Base-by-base conservation (phyloP, 2,797 vertebrate genomes). In the Pelochelys cantorii region DNA sequence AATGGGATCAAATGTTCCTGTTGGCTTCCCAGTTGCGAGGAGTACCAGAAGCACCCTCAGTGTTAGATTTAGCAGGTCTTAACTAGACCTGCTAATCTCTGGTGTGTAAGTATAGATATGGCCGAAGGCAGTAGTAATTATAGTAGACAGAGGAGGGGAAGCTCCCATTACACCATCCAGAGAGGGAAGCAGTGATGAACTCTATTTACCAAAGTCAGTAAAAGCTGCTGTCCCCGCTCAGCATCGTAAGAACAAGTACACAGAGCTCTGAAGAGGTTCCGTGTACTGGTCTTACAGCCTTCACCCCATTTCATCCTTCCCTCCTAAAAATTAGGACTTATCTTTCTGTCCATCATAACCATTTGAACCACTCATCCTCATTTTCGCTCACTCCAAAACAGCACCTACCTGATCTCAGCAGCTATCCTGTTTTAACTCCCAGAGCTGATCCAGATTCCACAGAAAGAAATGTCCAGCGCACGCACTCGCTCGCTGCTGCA, bases 401-500 rank as follows among this genome's bases (percentile, higher is more conserved):
- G 68, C 20, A 22, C 68, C 10, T 37, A 34, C 27, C 48, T 29
- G 7, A 14, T 53, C 75, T 78, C 75, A 78, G 48, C 42, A 78
- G 14, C 4, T 5, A 14, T 17, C 15, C 48, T 7, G 5, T 53
- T 29, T 48, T 27, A 29, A 48, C 48, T 29, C 75, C 14, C 27
- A 78, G 75, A 13, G 37, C 20, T 75, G 22, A 75, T 75, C 71
- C 25, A 48, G 37, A 75, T 25, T 75, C 22, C 27, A 20, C n/a
- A 17, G 17, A 3, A 53, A 17, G 77, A 54, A 31, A 18, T n/a
- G 52, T n/a, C 31, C 77, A 79, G 17, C 17, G 18, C 52, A 29
- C 5, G 7, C 18, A 2, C 17, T 54, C 3, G 0, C 48, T n/a
- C 29, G 6, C 53, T 22, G 18, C 52, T n/a, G 18, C 15, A 9